Base-by-base conservation (phyloP, 2,113 vertebrate species). In the Ia io region DNA sequence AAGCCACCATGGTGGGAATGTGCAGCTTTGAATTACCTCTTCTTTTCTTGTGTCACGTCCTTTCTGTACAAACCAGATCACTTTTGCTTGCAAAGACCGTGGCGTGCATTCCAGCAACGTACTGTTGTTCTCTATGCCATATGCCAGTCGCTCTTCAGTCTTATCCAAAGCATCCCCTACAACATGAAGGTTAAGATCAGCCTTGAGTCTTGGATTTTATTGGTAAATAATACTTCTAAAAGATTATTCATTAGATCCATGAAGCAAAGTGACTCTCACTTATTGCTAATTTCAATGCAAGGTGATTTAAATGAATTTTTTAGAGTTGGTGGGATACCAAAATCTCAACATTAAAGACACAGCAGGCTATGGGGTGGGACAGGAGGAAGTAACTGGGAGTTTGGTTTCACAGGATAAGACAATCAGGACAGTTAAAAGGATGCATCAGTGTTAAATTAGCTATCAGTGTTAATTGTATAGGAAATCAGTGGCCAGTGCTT, bases 91-190 rank as follows among this genome's bases (percentile, higher is more conserved):
- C 71, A 99, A 98, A 22, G 99, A 99, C 90, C 99, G 98, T 9
- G 99, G 99, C 22, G 98, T 99, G 76, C 99, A 99, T 96, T 99
- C 99, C 70, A 99, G 96, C 84, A 99, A 98, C 28, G 99, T 99
- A 96, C 99, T 99, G 97, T 99, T 99, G 86, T 98, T 99, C 95
- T 99, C 99, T 89, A 99, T 99, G 13, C 99, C 98, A 56, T 99
- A 99, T 44, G 99, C 98, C 80, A 98, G 93, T 83, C 96, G 98
- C 93, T 99, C 99, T 88, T 99, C 98, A 10, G 98, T 98, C 88
- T 98, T 98, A 90, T 98, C 98, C 74, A 98, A 42, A 47, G 94
- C 96, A 30, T 98, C 98, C 87, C 98, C 98, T 98, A 20, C 7
- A 97, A 97, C 0, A 42, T 7, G 91, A 88, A 95, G 13, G 12